Base-by-base conservation (phyloP, 1,140 invertebrate species). In the Zaprionus taronus region DNA sequence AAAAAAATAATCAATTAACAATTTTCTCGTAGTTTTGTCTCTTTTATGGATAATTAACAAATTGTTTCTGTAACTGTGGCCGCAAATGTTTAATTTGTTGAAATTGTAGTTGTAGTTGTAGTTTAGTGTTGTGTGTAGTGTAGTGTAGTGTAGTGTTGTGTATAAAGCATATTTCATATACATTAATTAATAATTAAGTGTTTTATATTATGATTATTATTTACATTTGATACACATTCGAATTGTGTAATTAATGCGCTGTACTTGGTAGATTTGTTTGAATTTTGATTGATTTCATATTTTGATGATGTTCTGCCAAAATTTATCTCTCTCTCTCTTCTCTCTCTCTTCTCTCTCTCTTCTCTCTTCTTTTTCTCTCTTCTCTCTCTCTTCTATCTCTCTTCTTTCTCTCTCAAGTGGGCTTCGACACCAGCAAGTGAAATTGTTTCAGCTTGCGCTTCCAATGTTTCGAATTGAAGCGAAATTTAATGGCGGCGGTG, bases 141-240 rank as follows among this genome's bases (percentile, higher is more conserved):
- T 66, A n/a, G n/a, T n/a, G n/a, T n/a, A n/a, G 61, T 83, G 31
- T 60, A 55, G 73, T 83, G 71, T 82, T 78, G 70, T 62, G 49
- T 57, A 81, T 84, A 89, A 87, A 87, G 84, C 83, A 87, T 87
- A 87, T 76, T 85, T 76, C 79, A 86, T 78, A 65, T 84, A 76
- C 61, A 66, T 57, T 71, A 71, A 75, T 66, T 67, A 67, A 67
- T 38, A 24, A 53, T 64, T 64, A 56, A 51, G 22, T 51, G 47
- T 41, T 7, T 41, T 47, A 47, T 62, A 63, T 62, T 57, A 56
- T 49, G n/a, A 64, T 55, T 72, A 65, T 34, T 77, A 87, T 87
- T 81, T 87, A 89, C 84, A 89, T 77, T 84, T 90, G 58, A 89
- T 89, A 89, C 84, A 89, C 85, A 89, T 79, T 79, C 26, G 55